These are phyloP conservation scores for Fregata magnificens DNA, from an alignment of 2,113 vertebrate genomes.

Conservation along the genomic window DNA sequence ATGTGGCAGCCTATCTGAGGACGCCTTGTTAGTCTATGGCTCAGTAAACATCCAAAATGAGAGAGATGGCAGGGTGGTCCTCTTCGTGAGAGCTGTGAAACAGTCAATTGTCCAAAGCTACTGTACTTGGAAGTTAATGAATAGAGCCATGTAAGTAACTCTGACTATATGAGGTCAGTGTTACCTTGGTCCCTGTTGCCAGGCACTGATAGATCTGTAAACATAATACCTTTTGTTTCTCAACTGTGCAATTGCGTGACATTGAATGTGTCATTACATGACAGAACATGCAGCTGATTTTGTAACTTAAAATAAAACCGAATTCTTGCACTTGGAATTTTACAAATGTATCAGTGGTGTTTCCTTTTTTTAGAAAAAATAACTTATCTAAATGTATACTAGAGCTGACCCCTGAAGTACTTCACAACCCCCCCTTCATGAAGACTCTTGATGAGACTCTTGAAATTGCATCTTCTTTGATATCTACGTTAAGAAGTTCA, in stretches of 20 bases:
- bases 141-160: not conserved
- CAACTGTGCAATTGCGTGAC: not conserved
- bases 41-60: not conserved
- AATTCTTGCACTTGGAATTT: not conserved
- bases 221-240: not conserved
- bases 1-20: not conserved
- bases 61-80: not conserved
- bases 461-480: not conserved
- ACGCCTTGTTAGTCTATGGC: not conserved
- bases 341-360: not conserved
- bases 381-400: not conserved
- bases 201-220: not conserved
- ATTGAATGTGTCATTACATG: too few relatives aligned
- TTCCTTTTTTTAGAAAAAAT: not conserved
- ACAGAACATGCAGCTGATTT: not conserved
- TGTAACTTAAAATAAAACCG: not conserved
- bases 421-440: not conserved
- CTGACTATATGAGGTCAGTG: not conserved
- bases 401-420: not conserved
- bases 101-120: not conserved
- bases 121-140: not conserved
- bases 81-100: not conserved
- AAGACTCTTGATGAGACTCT: not conserved
- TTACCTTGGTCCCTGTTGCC: not conserved
- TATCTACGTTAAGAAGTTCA: not conserved